phyloP scores from a whole-genome alignment of 2,113 vertebrate genomes.

The Chloropsis cyanopogon region DNA sequence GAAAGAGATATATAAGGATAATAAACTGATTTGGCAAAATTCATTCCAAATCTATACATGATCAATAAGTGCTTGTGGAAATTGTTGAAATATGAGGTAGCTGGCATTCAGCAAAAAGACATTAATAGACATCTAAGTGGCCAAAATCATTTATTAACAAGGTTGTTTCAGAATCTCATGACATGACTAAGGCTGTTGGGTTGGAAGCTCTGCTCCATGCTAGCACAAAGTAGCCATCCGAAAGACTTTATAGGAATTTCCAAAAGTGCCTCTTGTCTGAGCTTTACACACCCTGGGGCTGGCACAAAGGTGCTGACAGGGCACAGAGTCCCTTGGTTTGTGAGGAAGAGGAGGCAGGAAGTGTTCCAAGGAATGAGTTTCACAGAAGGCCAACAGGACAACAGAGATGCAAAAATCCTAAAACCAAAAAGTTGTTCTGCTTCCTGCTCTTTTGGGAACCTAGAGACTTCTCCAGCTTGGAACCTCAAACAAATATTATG shows the following conservation, averaged over 20 bases:
- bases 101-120: conserved; percentile 25
- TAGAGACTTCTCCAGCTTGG: neutral
- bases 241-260: neutral
- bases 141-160: conserved; percentile 43
- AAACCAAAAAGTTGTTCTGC: neutral
- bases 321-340: neutral
- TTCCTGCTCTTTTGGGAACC: neutral
- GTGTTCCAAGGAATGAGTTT: neutral
- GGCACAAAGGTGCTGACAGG: neutral
- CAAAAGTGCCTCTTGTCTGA: neutral
- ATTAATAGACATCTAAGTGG: conserved; percentile 41
- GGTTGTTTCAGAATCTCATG: neutral
- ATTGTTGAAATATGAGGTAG: conserved; percentile 37
- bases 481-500: neutral
- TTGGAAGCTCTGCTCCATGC: neutral
- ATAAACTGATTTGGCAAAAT: conserved; percentile 58
- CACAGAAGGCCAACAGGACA: neutral
- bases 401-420: neutral
- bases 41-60: conserved; percentile 48
- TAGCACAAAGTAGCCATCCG: neutral
- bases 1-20: neutral
- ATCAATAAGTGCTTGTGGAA: conserved; percentile 53
- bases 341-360: neutral
- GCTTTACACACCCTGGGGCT: neutral
- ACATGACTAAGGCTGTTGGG: neutral